phyloP scores from a whole-genome alignment of 2,797 vertebrate species.

The Pogoniulus pusillus region DNA sequence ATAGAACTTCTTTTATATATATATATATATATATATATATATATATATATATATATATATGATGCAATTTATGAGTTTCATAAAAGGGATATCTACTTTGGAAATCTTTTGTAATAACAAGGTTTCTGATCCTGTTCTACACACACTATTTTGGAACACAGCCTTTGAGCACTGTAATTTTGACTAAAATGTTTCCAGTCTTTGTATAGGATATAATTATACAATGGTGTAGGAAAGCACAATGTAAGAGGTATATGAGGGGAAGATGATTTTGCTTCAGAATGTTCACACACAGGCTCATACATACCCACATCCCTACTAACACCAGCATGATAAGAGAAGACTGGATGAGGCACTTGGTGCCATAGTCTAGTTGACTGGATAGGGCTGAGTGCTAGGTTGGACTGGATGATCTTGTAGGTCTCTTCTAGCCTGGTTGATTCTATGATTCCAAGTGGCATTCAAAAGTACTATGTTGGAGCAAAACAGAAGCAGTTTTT shows the following conservation, averaged over 20 bases:
- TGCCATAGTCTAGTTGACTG: no score
- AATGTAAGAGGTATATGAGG: background rate
- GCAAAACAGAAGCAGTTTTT: background rate
- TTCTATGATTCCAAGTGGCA: background rate
- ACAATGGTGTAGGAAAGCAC: background rate
- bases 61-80: background rate
- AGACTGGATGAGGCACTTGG: no score
- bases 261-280: background rate
- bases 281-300: background rate
- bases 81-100: background rate
- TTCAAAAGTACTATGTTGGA: background rate
- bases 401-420: no score
- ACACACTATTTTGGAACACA: fast-evolving
- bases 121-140: background rate
- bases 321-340: no score
- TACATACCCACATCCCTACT: background rate
- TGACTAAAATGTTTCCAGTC: background rate
- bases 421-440: no score
- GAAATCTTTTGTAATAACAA: background rate
- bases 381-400: no score
- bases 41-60: no score
- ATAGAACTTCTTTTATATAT: no score
- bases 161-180: background rate
- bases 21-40: no score
- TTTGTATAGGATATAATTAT: background rate